Conservation (phyloP, 2,797 vertebrate species). For the Trachops cirrhosus region DNA sequence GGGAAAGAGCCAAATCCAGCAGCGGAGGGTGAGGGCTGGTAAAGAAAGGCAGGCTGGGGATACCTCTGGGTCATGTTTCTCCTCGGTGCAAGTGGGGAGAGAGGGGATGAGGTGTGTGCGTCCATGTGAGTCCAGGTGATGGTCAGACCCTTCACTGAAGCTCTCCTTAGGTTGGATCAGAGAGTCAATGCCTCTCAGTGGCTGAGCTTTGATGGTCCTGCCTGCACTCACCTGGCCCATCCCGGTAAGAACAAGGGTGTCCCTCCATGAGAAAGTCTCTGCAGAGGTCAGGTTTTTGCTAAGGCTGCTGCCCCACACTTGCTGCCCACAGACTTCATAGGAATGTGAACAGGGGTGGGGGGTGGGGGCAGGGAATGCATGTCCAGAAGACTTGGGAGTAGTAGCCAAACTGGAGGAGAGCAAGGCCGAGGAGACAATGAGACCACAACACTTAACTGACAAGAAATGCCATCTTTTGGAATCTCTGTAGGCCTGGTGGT, state of each 20-base stretch:
- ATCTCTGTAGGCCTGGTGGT: not conserved
- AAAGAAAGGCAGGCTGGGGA: not conserved
- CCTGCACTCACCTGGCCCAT: not conserved
- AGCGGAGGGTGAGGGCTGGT: conserved; percentile 9
- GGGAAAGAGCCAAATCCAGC: not conserved
- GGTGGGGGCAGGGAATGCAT: not conserved
- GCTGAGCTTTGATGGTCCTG: not conserved
- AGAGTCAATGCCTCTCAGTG: not conserved
- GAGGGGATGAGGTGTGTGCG: fast-evolving
- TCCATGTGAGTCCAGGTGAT: not conserved
- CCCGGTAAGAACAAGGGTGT: not conserved
- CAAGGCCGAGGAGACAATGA: not conserved
- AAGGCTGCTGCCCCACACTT: not conserved
- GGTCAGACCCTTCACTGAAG: not conserved
- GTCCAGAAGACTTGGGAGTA: not conserved
- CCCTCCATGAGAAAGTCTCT: not conserved
- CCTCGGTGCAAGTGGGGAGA: not conserved
- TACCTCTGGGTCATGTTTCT: not conserved
- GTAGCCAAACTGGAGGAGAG: not conserved
- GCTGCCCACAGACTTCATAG: conserved; percentile 10
- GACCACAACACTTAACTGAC: not conserved
- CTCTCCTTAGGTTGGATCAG: not conserved
- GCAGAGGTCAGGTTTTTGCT: not conserved
- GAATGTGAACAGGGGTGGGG: not conserved
- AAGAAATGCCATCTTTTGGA: conserved; percentile 23